Base-by-base conservation (phyloP, 1,140 invertebrate genomes). In the Nasonia vitripennis region DNA sequence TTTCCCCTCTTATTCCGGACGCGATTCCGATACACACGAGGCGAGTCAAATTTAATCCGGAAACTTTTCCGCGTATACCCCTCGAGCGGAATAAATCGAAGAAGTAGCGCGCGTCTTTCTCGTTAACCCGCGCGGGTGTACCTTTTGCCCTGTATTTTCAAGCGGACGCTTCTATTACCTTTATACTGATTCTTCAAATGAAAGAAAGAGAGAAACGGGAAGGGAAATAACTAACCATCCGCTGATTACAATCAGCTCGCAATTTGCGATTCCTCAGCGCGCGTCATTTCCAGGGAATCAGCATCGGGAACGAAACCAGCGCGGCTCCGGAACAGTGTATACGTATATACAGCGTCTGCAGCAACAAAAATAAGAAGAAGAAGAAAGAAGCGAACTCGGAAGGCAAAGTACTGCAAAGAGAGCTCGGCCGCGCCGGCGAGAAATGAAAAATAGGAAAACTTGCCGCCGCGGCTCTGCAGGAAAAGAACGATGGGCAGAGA, bases 381-480 rank as follows among this genome's bases (percentile, higher is more conserved):
- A 75, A 75, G 37, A 0, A 34, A n/a, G 6, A 31, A 27, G 68
- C 27, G 68, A 34, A 71, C 31, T 27, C 68, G 68, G 55, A n/a
- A 62, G 55, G 55, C 55, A 62, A 62, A 62, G 55, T 62, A n/a
- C 55, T n/a, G 55, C 7, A 62, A 62, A 62, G 55, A 62, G 23
- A n/a, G 23, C 68, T 71, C 51, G 27, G 20, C 23, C 11, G 78
- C 14, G 20, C 48, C 11, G 78, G 67, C 10, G 41, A 80, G 77
- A 80, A 73, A 73, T 81, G 79, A 81, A 73, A 81, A 81, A 73
- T 81, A 73, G 79, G 23, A 45, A 73, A 81, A 81, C 68, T 81
- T 81, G 34, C 17, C 12, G 20, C 14, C 17, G 23, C 6, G 27
- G 27, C 55, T 62, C 55, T 62, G 1, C 27, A n/a, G 55, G 68